phyloP scores from a whole-genome alignment of 2,113 vertebrate genomes.

The Mobula birostris region DNA sequence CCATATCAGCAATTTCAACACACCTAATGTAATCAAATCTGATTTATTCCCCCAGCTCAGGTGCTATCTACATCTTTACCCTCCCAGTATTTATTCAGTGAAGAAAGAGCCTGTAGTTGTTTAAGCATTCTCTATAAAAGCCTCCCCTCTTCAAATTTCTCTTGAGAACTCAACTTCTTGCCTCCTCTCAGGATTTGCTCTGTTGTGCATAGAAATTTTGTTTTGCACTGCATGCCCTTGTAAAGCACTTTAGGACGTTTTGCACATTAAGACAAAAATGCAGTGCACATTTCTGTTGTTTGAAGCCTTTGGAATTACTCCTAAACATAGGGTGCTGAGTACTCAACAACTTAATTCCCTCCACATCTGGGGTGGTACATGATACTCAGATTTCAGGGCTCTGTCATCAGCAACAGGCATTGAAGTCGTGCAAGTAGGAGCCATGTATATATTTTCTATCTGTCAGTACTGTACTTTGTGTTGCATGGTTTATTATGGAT shows the following conservation, averaged over 20 bases:
- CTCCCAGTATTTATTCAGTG: not conserved
- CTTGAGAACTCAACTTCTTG: not conserved
- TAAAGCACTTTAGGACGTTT: not conserved
- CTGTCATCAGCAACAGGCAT: no score
- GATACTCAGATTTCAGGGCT: not conserved
- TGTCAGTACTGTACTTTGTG: no score
- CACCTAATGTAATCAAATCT: not conserved
- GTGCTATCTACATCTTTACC: not conserved
- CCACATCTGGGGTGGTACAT: not conserved
- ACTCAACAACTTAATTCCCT: not conserved
- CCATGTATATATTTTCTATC: no score
- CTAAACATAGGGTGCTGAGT: not conserved
- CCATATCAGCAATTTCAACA: constrained; percentile 33
- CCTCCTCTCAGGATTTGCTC: not conserved
- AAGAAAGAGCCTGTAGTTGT: not conserved
- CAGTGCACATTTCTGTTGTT: not conserved
- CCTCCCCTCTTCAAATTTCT: not conserved
- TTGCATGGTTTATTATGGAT: no score
- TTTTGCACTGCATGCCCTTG: not conserved
- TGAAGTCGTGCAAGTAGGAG: no score
- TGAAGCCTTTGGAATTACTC: not conserved
- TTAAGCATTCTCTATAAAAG: not conserved
- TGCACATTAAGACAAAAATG: not conserved
- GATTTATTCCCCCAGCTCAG: not conserved
- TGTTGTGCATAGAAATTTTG: not conserved